A percentile compares a stretch with the other conserved stretches of the same genome.
Conservation (phyloP, 2,888 invertebrate genomes). For the Frankliniella fusca region DNA sequence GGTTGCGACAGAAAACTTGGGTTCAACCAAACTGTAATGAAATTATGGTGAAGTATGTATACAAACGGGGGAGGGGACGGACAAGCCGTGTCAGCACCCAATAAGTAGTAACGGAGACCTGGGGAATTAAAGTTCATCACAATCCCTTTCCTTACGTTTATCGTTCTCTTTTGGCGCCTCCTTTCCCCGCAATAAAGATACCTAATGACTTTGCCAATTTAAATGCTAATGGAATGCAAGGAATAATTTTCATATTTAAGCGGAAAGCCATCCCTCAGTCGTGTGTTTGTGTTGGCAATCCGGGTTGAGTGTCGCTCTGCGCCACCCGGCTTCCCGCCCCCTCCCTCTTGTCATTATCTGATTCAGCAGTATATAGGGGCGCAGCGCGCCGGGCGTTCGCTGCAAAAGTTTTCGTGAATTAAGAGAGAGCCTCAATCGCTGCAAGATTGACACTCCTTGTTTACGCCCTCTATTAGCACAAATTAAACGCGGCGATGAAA, state of each 20-base stretch:
- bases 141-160: conserved; percentile 20
- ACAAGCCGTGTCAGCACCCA: background rate
- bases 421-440: background rate
- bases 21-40: background rate
- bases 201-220: conserved; percentile 26
- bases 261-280: conserved; percentile 18
- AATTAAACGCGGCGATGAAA: no score
- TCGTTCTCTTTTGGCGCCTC: conserved; percentile 3
- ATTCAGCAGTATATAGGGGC: background rate
- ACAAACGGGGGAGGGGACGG: background rate
- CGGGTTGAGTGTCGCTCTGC: background rate
- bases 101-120: background rate
- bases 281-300: conserved; percentile 24
- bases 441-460: no score
- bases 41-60: background rate
- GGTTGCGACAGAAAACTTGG: background rate
- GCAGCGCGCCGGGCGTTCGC: background rate
- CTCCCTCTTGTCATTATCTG: background rate
- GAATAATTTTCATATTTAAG: conserved; percentile 27
- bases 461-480: no score
- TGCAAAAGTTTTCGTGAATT: conserved; percentile 3
- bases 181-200: conserved; percentile 18
- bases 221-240: conserved; percentile 26
- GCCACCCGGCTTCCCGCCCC: background rate
- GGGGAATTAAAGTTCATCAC: conserved; percentile 21